These are phyloP conservation scores for Lasioglossum villosulum DNA, from an alignment of 2,888 invertebrate species.

Conservation along the genomic window DNA sequence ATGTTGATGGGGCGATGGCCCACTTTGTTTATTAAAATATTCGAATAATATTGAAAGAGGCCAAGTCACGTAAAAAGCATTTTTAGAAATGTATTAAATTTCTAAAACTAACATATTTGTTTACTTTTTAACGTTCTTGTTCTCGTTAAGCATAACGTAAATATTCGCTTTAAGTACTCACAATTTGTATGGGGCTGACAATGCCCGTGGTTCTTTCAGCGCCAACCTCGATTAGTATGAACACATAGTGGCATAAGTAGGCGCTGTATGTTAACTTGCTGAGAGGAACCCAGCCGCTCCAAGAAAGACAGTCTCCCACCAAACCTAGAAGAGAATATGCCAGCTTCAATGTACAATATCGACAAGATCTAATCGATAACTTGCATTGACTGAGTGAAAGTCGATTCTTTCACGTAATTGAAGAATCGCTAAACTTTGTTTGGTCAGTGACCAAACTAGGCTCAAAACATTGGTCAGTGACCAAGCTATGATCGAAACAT, in stretches of 20 bases:
- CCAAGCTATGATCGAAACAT: too few relatives aligned
- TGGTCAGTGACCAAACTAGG: neutral
- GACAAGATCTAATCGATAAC: neutral
- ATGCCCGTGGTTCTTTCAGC: conserved; percentile 69
- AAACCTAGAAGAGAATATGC: conserved; percentile 70
- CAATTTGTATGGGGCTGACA: conserved; percentile 70
- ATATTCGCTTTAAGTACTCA: conserved; percentile 55
- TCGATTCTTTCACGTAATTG: neutral
- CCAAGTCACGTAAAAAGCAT: too few relatives aligned
- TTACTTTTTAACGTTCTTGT: neutral
- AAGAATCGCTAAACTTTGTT: neutral
- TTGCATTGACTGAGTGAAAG: neutral
- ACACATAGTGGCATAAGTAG: conserved; percentile 80
- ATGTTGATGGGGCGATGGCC: neutral
- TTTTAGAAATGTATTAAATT: too few relatives aligned
- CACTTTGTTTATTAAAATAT: neutral
- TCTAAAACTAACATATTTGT: too few relatives aligned
- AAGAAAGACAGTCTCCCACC: conserved; percentile 75
- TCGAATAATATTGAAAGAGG: neutral
- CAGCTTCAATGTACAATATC: too few relatives aligned
- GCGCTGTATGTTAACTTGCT: conserved; percentile 80
- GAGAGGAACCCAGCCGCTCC: conserved; percentile 79
- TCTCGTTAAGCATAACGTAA: neutral
- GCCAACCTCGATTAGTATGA: conserved; percentile 77
- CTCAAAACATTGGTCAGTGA: too few relatives aligned